Base-by-base conservation (phyloP, 2,888 invertebrate genomes). In the Hofmannophila pseudospretella region DNA sequence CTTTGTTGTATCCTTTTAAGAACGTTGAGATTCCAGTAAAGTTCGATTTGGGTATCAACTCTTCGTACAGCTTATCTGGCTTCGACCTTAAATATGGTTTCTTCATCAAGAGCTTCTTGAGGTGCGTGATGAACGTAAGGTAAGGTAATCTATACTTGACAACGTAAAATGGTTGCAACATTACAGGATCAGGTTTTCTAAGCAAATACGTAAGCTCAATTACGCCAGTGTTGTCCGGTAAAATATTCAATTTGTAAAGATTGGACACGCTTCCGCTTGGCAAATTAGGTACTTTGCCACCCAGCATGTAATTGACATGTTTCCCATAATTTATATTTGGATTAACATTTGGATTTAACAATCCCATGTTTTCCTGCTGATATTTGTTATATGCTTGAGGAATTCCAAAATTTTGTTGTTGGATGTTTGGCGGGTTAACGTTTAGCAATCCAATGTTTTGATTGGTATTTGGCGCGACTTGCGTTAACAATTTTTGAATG, bases 121-220 rank as follows among this genome's bases (percentile, higher is more conserved):
- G 38, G 13, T 58, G 64, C 0, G 47, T 38, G 8, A 73, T 31
- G 32, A 76, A 77, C 1, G 47, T 47, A 4, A 46, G 25, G 32
- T 72, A 71, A 7, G 79, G 77, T 10, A 80, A 42, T 39, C 58
- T 64, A 32, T 76, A 80, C 55, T 78, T 79, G 0, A 79, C 68
- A 39, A 67, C 77, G 47, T 71, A 73, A 5, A 59, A 52, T 2
- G 77, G 71, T 25, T 70, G 63, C 26, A 72, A 67, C 20, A 63
- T 38, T 0, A 65, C 22, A 4, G 70, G 65, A 3, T 58, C 51
- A 1, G 68, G 65, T 23, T 54, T 58, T 47, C 68, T 72, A 0
- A 81, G 37, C 38, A 65, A 49, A 47, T 76, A 81, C 2, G 77
- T 79, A 26, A 81, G 44, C 52, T 80, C 80, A 30, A 80, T 57